A percentile compares a stretch with the other conserved stretches of the same genome.
These are phyloP conservation scores for Dendroctonus ponderosae DNA, from an alignment of 1,140 invertebrate species.

Conservation along the genomic window DNA sequence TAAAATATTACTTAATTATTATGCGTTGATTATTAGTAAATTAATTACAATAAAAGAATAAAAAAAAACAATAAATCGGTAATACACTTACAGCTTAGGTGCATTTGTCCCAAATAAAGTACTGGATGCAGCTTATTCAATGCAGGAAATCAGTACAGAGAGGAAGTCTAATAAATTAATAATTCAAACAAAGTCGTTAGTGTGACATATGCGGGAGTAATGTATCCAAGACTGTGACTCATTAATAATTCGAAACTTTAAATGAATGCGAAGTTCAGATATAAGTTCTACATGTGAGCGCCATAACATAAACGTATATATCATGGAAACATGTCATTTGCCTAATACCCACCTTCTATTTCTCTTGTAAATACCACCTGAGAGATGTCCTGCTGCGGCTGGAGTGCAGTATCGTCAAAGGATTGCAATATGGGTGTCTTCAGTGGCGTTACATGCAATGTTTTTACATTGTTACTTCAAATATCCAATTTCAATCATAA, in stretches of 20 bases:
- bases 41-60: no score
- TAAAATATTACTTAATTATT: no score
- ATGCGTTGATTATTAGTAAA: no score
- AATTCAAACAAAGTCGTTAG: conserved; percentile 48
- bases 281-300: conserved; percentile 47
- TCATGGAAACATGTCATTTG: conserved; percentile 42
- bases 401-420: conserved; percentile 19
- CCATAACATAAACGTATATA: conserved; percentile 48
- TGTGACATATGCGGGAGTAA: conserved; percentile 44
- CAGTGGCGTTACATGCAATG: conserved; percentile 9
- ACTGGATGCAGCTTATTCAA: no score
- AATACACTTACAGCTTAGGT: no score
- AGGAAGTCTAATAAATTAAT: conserved; percentile 44
- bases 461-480: no score
- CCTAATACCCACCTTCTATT: conserved; percentile 35
- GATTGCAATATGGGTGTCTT: conserved; percentile 15
- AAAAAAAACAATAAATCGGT: no score
- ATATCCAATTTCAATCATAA: no score
- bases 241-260: conserved; percentile 50
- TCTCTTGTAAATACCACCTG: conserved; percentile 34
- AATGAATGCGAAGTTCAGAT: conserved; percentile 48
- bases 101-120: no score
- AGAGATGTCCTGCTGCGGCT: conserved; percentile 26
- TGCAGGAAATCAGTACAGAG: not conserved
- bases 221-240: conserved; percentile 46